A percentile compares a stretch with the other conserved stretches of the same genome.
Conservation (phyloP, 2,797 vertebrate species). For the Trichosurus vulpecula region DNA sequence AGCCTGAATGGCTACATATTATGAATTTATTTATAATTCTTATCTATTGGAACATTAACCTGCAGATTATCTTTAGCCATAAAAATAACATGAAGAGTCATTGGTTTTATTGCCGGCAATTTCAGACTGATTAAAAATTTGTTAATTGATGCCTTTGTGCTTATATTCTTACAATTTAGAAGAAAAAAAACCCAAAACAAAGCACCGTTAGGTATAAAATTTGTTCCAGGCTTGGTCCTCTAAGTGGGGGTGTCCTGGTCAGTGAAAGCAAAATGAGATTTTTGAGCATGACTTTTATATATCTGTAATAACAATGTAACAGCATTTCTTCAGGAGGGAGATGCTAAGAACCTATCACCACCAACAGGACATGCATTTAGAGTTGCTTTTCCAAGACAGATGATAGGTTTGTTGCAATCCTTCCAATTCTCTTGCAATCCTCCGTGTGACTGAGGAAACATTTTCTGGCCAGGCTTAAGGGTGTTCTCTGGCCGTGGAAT, state of each 20-base stretch:
- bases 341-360: background rate
- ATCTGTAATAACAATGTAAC: background rate
- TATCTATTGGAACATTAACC: background rate
- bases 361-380: background rate
- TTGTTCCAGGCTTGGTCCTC: constrained; percentile 3
- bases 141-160: background rate
- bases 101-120: background rate
- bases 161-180: background rate
- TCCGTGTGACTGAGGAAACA: background rate
- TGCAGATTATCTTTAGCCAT: background rate
- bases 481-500: background rate
- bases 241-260: background rate
- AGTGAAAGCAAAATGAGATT: background rate
- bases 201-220: background rate
- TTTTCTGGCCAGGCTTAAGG: background rate
- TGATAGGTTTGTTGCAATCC: background rate
- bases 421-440: background rate
- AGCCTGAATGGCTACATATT: background rate
- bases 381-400: background rate
- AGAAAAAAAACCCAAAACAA: no score
- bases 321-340: constrained; percentile 1
- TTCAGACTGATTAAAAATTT: background rate
- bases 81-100: background rate
- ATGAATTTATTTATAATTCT: background rate
- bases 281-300: background rate